Evolutionary conservation across 2,888 invertebrate species (phyloP).

Genomic region (Cephus rjabovi): DNA sequence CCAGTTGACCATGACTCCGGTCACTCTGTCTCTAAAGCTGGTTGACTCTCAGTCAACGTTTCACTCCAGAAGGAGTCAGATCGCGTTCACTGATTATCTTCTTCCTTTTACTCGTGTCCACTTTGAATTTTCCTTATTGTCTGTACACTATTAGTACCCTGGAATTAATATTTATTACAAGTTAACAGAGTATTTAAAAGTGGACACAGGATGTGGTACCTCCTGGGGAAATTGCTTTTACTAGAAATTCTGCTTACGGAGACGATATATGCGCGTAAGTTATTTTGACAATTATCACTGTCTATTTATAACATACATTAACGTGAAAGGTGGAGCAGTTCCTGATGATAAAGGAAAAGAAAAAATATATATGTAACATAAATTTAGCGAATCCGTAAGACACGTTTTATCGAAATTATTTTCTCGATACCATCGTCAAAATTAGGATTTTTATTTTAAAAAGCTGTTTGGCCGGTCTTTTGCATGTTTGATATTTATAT

Average conservation of each 20-base stretch:
- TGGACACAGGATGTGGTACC: neutral
- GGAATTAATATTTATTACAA: neutral
- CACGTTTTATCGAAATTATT: neutral
- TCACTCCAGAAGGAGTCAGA: constrained; percentile 7
- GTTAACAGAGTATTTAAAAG: neutral
- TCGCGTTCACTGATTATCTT: neutral
- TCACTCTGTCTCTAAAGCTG: constrained; percentile 11
- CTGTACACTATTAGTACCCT: neutral
- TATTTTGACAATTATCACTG: neutral
- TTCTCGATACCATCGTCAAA: neutral
- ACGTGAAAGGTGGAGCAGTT: neutral
- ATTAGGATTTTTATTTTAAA: neutral
- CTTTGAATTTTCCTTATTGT: neutral
- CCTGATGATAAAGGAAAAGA: neutral
- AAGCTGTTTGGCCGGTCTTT: neutral
- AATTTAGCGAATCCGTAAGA: neutral
- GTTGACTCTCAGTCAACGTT: constrained; percentile 10
- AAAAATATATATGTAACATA: neutral
- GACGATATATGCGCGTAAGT: neutral
- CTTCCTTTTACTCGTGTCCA: neutral
- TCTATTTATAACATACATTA: neutral
- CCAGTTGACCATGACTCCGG: constrained; percentile 55
- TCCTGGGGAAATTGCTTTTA: neutral
- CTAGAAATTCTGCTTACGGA: neutral
- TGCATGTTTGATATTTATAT: neutral